Percentiles rank a stretch among this genome's conserved stretches.
Evolutionary conservation across 1,140 invertebrate species (phyloP).

Genomic region (Paraescarpia echinospica): DNA sequence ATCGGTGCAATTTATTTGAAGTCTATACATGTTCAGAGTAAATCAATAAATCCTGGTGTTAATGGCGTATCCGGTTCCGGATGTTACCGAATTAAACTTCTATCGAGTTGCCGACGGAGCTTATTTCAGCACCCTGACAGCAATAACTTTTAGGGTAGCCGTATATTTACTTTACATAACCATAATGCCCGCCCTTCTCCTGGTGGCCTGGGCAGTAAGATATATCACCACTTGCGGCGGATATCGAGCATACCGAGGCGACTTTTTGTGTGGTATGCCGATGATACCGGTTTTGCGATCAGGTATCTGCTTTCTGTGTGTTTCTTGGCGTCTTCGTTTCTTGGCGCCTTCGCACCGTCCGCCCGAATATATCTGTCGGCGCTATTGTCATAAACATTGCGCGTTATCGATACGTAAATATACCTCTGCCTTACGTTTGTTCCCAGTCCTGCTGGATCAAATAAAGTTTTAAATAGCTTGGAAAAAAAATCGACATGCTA

Average conservation of each 20-base stretch:
- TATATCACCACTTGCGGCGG: not conserved
- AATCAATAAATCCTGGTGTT: not conserved
- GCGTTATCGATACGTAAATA: not conserved
- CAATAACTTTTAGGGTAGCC: not conserved
- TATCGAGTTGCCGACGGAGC: not conserved
- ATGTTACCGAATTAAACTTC: not conserved
- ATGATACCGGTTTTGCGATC: not conserved
- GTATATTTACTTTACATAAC: not conserved
- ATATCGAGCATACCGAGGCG: not conserved
- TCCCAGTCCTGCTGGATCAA: not conserved
- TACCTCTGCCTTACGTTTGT: not conserved
- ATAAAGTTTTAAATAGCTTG: no score
- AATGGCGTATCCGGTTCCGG: not conserved
- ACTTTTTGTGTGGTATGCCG: not conserved
- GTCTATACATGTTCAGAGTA: not conserved
- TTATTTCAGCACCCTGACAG: not conserved
- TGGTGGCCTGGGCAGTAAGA: not conserved
- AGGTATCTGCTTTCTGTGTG: not conserved
- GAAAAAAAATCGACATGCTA: no score
- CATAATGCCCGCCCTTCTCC: not conserved
- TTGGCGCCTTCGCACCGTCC: not conserved
- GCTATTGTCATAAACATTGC: not conserved
- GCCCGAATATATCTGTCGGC: not conserved
- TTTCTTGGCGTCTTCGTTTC: not conserved
- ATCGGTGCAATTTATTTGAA: not conserved